Conservation (phyloP, 1,140 invertebrate species). For the Ips nitidus region DNA sequence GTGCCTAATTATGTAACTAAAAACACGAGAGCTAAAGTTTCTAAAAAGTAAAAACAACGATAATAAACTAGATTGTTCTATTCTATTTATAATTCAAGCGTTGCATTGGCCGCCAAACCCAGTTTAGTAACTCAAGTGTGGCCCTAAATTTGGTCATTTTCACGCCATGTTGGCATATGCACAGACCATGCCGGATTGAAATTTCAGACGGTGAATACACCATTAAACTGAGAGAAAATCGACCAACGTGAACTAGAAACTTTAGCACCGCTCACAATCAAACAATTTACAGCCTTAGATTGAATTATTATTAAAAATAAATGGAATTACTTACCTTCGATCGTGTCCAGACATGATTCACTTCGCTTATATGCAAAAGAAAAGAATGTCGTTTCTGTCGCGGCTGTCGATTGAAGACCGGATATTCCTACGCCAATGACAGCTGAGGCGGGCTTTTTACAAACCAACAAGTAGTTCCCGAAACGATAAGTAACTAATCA, state of each 20-base stretch:
- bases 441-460: neutral
- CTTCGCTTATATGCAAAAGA: slow-evolving; percentile 16
- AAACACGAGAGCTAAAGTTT: too few relatives aligned
- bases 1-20: too few relatives aligned
- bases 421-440: slow-evolving; percentile 2
- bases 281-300: too few relatives aligned
- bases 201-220: neutral
- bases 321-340: slow-evolving; percentile 24
- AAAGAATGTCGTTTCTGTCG: slow-evolving; percentile 10
- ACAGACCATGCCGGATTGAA: slow-evolving; percentile 26
- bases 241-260: too few relatives aligned
- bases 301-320: slow-evolving; percentile 3
- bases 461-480: neutral
- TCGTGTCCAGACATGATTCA: slow-evolving; percentile 33
- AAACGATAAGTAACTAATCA: neutral
- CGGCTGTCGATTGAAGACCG: neutral
- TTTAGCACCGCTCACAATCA: too few relatives aligned
- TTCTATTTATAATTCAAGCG: too few relatives aligned
- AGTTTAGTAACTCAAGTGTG: too few relatives aligned
- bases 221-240: neutral
- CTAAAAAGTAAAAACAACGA: too few relatives aligned
- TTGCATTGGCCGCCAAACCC: too few relatives aligned
- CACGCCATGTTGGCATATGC: slow-evolving; percentile 34
- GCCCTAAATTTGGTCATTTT: neutral
- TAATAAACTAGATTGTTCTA: too few relatives aligned